These are phyloP conservation scores for Scaptomyza montana DNA, from an alignment of 1,140 invertebrate genomes.

Conservation along the genomic window DNA sequence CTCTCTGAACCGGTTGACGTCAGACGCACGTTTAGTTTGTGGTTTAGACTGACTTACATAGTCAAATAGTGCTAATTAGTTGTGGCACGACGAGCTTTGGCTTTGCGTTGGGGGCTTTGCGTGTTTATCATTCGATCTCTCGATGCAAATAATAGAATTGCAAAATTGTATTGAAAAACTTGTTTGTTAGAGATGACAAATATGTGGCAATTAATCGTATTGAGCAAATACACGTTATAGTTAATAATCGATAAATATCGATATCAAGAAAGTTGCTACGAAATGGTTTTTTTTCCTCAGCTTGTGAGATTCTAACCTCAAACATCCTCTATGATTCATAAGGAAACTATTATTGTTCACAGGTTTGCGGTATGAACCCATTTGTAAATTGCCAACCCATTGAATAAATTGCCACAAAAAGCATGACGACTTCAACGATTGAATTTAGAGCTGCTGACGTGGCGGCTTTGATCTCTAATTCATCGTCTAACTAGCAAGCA, in stretches of 20 bases:
- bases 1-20: conserved; percentile 59
- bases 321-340: no score
- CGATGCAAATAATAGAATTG: background rate
- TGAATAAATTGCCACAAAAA: no score
- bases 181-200: conserved; percentile 21
- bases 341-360: no score
- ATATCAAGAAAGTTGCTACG: no score
- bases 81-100: conserved; percentile 47
- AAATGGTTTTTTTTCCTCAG: no score
- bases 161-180: background rate
- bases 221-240: no score
- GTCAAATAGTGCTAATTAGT: conserved; percentile 64
- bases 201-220: no score
- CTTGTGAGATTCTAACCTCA: no score
- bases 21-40: conserved; percentile 31
- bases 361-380: no score
- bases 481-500: conserved; percentile 5
- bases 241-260: no score
- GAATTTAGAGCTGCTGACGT: background rate
- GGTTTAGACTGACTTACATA: conserved; percentile 22
- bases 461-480: conserved; percentile 6
- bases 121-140: conserved; percentile 74
- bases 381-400: no score
- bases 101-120: conserved; percentile 51
- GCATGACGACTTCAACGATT: background rate